Evolutionary conservation across 2,888 invertebrate genomes (phyloP), one percentile per base, ranked within the genome.

Genomic region (Lepidocyrtoides sp.): DNA sequence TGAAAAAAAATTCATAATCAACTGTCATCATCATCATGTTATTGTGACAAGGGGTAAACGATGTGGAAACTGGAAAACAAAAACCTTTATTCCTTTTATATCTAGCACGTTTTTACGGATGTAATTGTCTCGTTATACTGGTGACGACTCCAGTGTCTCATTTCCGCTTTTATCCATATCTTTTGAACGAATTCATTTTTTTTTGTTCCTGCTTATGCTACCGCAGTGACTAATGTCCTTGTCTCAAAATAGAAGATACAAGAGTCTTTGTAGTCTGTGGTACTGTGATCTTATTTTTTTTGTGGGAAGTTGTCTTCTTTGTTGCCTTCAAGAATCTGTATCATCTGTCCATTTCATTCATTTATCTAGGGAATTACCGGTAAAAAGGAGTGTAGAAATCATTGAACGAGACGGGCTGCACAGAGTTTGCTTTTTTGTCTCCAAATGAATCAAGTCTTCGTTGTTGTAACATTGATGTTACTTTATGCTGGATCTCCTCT

Each of bases 331-430:
- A 54, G 54, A 85, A 41, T 77, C 23, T 44, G 77, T 86, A 75
- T 86, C 82, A 81, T 82, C 82, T 88, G 72, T 72, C 88, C 36
- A 66, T 82, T 77, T 81, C 72, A 77, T 79, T 87, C 63, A 77
- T 87, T 87, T 51, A 48, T 63, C 75, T 20, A 44, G 75, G 85
- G 85, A 85, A 85, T 72, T 54, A 48, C 44, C 29, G 8, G 17
- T 17, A 54, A 48, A 57, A 20, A 41, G 36, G 8, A 57, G 72
- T 20, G 26, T 57, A 36, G 83, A 63, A 82, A 82, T 66, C 63
- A 83, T 48, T 48, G 7, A 29, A 54, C 54, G 17, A n/a, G n/a
- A 66, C 2, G 14, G 4, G 48, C 72, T 26, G 77, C 77, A 26
- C 26, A 12, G 17, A 63, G 63, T 41, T 63, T 63, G 26, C 26